Evolutionary conservation across 1,140 invertebrate genomes (phyloP).

Genomic region (Hycleus phaleratus): DNA sequence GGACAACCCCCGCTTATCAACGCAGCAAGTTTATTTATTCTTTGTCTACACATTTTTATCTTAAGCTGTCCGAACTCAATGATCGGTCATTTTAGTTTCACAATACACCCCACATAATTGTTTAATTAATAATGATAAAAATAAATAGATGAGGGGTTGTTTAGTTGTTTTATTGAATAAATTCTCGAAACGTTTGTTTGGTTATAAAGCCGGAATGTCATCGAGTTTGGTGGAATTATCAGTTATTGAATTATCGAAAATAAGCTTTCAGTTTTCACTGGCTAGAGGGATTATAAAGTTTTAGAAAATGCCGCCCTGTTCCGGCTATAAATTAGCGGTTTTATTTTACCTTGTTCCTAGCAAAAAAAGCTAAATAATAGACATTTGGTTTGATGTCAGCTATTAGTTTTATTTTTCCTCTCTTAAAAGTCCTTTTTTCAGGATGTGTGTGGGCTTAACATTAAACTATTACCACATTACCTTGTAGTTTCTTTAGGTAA

Average conservation of each 20-base stretch:
- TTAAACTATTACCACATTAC: slow-evolving; percentile 7
- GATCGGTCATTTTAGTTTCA: background rate
- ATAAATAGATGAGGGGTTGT: background rate
- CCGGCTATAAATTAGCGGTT: slow-evolving; percentile 20
- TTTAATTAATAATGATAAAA: no score
- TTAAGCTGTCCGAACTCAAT: background rate
- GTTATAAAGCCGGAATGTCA: background rate
- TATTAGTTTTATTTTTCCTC: no score
- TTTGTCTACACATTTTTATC: slow-evolving; percentile 8
- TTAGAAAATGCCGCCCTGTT: slow-evolving; percentile 13
- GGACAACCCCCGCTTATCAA: slow-evolving; percentile 3
- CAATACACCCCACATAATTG: no score
- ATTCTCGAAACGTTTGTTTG: background rate
- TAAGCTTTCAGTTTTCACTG: no score
- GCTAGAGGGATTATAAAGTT: no score
- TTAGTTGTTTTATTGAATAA: background rate
- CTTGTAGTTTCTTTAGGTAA: background rate
- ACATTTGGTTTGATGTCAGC: background rate
- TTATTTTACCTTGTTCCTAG: slow-evolving; percentile 16
- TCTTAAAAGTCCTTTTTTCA: background rate
- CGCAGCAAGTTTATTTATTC: slow-evolving; percentile 2
- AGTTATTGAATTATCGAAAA: no score
- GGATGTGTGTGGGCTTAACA: background rate
- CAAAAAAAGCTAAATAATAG: slow-evolving; percentile 13
- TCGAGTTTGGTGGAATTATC: background rate